Percentiles rank a stretch among this genome's conserved stretches.
Conservation (phyloP, 2,797 vertebrate genomes). For the Hemitrygon akajei region DNA sequence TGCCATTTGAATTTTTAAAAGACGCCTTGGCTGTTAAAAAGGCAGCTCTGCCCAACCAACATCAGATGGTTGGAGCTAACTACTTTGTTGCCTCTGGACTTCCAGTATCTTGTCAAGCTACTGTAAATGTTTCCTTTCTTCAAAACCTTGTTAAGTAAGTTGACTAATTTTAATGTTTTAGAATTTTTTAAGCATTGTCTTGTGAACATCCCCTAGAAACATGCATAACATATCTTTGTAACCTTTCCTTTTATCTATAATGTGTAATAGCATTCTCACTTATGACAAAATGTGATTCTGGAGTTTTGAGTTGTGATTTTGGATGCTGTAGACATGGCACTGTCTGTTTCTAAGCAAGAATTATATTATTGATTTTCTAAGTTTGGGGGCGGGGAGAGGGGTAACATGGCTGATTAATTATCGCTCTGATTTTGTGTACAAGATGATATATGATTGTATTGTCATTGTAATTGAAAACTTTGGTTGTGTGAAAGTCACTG, state of each 20-base stretch:
- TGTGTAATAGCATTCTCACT: background rate
- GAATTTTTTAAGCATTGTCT: background rate
- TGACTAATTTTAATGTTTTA: conserved; percentile 15
- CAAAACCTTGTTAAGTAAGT: background rate
- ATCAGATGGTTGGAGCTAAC: background rate
- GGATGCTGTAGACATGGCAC: background rate
- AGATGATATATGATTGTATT: background rate
- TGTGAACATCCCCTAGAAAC: background rate
- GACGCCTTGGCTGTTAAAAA: background rate
- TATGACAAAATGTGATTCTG: background rate
- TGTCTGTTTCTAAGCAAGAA: background rate
- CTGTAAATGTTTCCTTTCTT: background rate
- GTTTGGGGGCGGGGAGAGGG: background rate
- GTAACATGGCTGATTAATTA: background rate
- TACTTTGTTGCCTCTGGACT: background rate
- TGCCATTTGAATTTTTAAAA: background rate
- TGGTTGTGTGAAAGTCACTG: background rate
- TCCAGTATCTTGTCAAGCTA: background rate
- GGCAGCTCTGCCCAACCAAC: background rate
- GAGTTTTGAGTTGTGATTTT: background rate
- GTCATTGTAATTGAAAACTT: background rate
- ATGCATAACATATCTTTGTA: background rate
- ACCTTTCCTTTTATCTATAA: background rate
- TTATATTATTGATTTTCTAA: background rate
- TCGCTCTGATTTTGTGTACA: background rate